Evolutionary conservation across 2,797 vertebrate genomes (phyloP), one percentile per base, ranked within the genome.

Genomic region (Hyperoplus immaculatus): DNA sequence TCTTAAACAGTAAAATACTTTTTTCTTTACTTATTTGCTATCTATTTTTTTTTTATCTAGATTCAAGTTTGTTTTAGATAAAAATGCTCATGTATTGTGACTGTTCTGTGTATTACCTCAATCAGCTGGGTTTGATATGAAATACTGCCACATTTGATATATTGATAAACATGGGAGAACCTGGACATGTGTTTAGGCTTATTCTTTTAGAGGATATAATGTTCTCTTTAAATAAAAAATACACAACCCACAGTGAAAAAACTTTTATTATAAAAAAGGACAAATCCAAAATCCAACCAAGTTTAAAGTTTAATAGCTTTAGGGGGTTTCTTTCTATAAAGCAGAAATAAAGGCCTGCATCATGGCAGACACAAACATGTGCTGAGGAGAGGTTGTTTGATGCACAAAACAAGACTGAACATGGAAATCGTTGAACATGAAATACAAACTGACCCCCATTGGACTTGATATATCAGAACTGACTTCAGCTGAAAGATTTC

Each of bases 21-120:
- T 95, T 29, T 95, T 94, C 94, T 92, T 78, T 91, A 93, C 77
- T 82, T 91, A 91, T 90, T 95, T 93, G 83, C 69, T 93, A 92
- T 89, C 69, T 81, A 85, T 90, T 94, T 73, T 95, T 91, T 94
- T 29, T 29, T 29, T 21, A 93, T 92, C 81, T 90, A 93, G 89
- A 85, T 78, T 64, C 47, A 86, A 83, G 67, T 92, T 66, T 84
- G 87, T 87, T 92, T 90, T 91, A 92, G 91, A 92, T 94, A 94
- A 93, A 93, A 94, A 95, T 87, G 43, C 69, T 88, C 70, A 85
- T 89, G 85, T 92, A 87, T 88, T 88, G 83, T 89, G 72, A 82
- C 65, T 77, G 47, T 79, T 76, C 18, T 85, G 80, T 88, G 59
- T 73, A 69, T 79, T 80, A 64, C 46, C 55, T 80, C 55, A 58